Conservation (phyloP, 2,113 vertebrate genomes). For the Bubo bubo region DNA sequence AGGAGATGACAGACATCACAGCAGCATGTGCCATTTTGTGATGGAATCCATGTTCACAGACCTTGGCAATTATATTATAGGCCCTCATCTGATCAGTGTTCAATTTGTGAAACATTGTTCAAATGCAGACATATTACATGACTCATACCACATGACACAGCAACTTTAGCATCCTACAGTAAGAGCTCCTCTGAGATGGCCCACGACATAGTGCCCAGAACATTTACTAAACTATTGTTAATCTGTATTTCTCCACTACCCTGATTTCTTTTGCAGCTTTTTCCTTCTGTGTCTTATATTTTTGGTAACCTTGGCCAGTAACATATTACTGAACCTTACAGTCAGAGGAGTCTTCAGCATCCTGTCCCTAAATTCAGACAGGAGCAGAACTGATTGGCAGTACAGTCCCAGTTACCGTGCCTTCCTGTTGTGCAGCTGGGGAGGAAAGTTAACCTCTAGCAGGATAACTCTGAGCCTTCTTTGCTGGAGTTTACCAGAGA, state of each 20-base stretch:
- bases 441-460: not conserved
- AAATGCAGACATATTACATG: not conserved
- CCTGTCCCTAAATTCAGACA: not conserved
- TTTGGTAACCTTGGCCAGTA: not conserved
- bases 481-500: not conserved
- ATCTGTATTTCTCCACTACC: not conserved
- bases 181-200: not conserved
- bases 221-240: not conserved
- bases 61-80: not conserved
- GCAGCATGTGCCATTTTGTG: not conserved
- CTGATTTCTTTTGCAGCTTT: not conserved
- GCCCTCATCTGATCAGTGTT: not conserved
- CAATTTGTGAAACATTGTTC: not conserved
- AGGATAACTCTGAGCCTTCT: not conserved
- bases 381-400: not conserved
- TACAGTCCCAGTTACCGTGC: not conserved
- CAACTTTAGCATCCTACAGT: not conserved
- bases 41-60: not conserved
- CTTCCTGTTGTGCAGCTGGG: not conserved
- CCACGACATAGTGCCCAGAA: not conserved
- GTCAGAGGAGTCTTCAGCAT: not conserved
- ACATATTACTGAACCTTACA: not conserved
- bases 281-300: not conserved
- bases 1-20: not conserved
- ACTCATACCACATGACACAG: not conserved